Evolutionary conservation across 2,797 vertebrate species (phyloP).

Genomic region (Lepilemur ruficaudatus): DNA sequence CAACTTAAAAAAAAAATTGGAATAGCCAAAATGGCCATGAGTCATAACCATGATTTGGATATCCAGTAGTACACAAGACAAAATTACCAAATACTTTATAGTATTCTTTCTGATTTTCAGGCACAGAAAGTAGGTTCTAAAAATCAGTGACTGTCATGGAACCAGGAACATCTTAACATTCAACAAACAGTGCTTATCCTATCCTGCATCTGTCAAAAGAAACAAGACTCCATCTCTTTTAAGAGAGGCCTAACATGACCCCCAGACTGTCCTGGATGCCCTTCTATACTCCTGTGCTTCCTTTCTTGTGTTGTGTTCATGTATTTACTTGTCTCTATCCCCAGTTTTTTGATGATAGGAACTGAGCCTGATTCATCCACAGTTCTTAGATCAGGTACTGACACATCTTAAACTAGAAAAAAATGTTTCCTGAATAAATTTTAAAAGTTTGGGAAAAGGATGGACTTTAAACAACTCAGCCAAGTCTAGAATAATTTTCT

Average conservation of each 20-base stretch:
- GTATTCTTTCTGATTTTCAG: not conserved
- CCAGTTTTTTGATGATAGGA: not conserved
- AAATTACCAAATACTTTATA: constrained; percentile 9
- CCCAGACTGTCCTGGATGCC: not conserved
- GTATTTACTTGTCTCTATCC: constrained; percentile 1
- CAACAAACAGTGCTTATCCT: not conserved
- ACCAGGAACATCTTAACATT: constrained; percentile 3
- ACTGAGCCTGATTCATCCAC: not conserved
- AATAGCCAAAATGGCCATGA: constrained; percentile 17
- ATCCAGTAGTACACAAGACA: not conserved
- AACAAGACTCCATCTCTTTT: not conserved
- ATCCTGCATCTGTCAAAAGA: not conserved
- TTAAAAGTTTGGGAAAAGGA: not conserved
- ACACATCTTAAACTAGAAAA: not conserved
- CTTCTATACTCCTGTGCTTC: not conserved
- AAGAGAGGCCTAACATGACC: not conserved
- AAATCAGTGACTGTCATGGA: not conserved
- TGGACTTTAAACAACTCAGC: not conserved
- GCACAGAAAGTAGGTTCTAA: not conserved
- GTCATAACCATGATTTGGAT: constrained; percentile 13
- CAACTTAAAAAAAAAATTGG: not conserved
- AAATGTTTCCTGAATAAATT: not conserved
- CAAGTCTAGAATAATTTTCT: not conserved
- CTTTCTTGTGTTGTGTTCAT: not conserved
- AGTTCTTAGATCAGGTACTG: constrained; percentile 23